Conservation (phyloP, 2,113 vertebrate species). For the Perca flavescens region DNA sequence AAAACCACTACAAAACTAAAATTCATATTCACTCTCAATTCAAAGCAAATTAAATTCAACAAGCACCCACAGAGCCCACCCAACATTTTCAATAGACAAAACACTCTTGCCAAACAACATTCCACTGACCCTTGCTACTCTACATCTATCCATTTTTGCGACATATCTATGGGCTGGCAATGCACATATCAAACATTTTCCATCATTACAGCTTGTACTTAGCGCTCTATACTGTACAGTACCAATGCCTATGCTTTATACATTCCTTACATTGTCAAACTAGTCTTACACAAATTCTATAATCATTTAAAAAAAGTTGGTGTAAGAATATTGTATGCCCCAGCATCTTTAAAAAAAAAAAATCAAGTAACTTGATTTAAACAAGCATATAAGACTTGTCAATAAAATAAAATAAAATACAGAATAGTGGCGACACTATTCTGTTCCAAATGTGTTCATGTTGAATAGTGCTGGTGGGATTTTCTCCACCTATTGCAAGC, state of each 20-base stretch:
- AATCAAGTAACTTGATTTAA: constrained; percentile 60
- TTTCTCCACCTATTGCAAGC: constrained; percentile 58
- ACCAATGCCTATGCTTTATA: constrained; percentile 71
- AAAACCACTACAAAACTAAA: constrained; percentile 54
- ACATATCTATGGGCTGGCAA: constrained; percentile 66
- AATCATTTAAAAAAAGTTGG: constrained; percentile 46
- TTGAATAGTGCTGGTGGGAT: constrained; percentile 66
- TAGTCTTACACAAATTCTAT: constrained; percentile 64
- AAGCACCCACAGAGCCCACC: constrained; percentile 54
- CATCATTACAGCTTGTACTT: constrained; percentile 63
- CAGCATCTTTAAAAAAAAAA: constrained; percentile 51
- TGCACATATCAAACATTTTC: constrained; percentile 49
- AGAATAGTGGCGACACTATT: constrained; percentile 58
- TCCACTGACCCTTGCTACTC: constrained; percentile 68
- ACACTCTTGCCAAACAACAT: constrained; percentile 59
- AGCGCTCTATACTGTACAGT: constrained; percentile 69
- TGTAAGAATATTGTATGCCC: constrained; percentile 65
- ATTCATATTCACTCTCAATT: constrained; percentile 39
- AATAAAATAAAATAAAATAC: constrained; percentile 81
- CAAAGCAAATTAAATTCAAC: constrained; percentile 50
- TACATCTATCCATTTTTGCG: constrained; percentile 60
- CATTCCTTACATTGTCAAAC: constrained; percentile 74
- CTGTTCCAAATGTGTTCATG: constrained; percentile 63
- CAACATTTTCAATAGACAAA: constrained; percentile 55
- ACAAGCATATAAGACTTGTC: constrained; percentile 75